phyloP scores from a whole-genome alignment of 2,888 invertebrate species.

The Athripsodes cinereus region DNA sequence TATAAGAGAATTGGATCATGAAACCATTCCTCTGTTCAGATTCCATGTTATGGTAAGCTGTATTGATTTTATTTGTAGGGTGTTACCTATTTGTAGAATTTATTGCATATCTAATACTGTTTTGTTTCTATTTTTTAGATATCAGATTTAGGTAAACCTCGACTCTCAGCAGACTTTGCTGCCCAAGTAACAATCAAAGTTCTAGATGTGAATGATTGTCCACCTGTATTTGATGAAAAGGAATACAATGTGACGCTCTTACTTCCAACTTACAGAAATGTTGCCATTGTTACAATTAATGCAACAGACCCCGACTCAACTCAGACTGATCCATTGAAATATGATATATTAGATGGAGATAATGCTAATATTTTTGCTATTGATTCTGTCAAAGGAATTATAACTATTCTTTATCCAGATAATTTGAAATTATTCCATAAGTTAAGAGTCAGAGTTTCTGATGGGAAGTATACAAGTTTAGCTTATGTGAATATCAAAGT shows the following conservation, averaged over 20 bases:
- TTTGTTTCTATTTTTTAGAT: slow-evolving; percentile 41
- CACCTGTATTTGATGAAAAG: slow-evolving; percentile 69
- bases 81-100: not conserved
- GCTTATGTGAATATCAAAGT: slow-evolving; percentile 64
- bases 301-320: slow-evolving; percentile 74
- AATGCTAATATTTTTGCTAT: slow-evolving; percentile 66
- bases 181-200: slow-evolving; percentile 76
- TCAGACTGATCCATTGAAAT: slow-evolving; percentile 54
- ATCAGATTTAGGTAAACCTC: slow-evolving; percentile 77
- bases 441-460: slow-evolving; percentile 77
- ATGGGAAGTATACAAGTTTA: slow-evolving; percentile 74
- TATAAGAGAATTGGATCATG: slow-evolving; percentile 73
- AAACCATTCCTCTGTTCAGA: slow-evolving; percentile 58
- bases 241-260: slow-evolving; percentile 71
- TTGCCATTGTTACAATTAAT: slow-evolving; percentile 61
- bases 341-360: slow-evolving; percentile 81
- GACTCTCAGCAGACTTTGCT: slow-evolving; percentile 68
- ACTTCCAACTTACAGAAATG: slow-evolving; percentile 75
- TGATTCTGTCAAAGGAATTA: slow-evolving; percentile 57
- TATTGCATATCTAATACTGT: not conserved
- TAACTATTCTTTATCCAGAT: slow-evolving; percentile 53
- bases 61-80: not conserved
- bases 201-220: slow-evolving; percentile 81
- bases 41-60: slow-evolving; percentile 70
- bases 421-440: slow-evolving; percentile 57